Evolutionary conservation across 2,888 invertebrate genomes (phyloP), one percentile per base, ranked within the genome.

Genomic region (Polyploca ridens): DNA sequence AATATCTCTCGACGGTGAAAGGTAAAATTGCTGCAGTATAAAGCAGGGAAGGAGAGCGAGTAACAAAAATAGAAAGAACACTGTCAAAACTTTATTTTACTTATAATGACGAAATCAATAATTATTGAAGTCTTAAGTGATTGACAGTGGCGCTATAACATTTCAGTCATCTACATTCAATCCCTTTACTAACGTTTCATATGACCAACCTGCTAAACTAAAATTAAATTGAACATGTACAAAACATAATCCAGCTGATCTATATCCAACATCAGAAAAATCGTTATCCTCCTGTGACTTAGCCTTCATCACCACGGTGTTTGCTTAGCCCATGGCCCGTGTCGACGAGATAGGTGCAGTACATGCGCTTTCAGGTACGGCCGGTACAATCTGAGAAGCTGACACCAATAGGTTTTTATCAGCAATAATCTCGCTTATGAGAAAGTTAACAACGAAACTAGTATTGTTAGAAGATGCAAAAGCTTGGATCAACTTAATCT

Each of bases 1-100:
- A 92, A 92, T 92, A 93, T 93, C 92, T 93, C 91, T 90, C 84
- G 85, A 89, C 90, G 93, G 94, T 93, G 94, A 93, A 93, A 93
- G 94, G 93, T 90, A 90, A 87, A 81, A 84, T 79, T 84, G 71
- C 61, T 63, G 73, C 78, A 84, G 88, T 69, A 66, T 74, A 81
- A 85, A 41, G 11, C 8, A 19, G 41, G 13, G 41, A 61, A 19
- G 41, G 13, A 14, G 5, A 6, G 61, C 41, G 61, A 19, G 27
- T 13, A 13, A 38, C 38, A 10, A 38, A 38, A 38, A 38, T 38
- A 27, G 27, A 27, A 6, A 41, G 13, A 2, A 41, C 41, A 41
- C 41, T 41, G 16, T 16, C 11, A 16, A 11, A 11, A 3, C 13
- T 58, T 16, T 54, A 1, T 10, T 4, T 54, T 4, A 5, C 41